Percentiles rank a stretch among this genome's conserved stretches.
These are phyloP conservation scores for Vesta saturnalis DNA, from an alignment of 2,888 invertebrate genomes.

Conservation along the genomic window DNA sequence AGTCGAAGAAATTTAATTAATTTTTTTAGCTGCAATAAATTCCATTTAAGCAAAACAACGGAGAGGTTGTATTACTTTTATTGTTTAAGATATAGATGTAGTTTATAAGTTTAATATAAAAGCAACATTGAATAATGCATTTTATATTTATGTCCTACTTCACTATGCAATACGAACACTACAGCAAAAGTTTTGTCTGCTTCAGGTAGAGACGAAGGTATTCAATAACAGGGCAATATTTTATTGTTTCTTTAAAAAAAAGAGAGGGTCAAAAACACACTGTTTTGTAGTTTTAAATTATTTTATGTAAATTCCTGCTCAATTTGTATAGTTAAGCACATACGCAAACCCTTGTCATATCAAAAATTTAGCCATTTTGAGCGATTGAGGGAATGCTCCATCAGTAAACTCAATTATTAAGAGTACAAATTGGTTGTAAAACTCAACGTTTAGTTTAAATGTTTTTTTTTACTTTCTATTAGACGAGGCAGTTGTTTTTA, in stretches of 20 bases:
- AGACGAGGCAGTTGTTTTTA: background rate
- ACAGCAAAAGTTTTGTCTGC: slow-evolving; percentile 12
- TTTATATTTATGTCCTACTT: slow-evolving; percentile 10
- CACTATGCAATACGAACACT: background rate
- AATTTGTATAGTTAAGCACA: slow-evolving; percentile 2
- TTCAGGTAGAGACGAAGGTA: background rate
- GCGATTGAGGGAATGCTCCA: slow-evolving; percentile 6
- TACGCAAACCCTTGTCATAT: slow-evolving; percentile 15
- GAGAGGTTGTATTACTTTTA: background rate
- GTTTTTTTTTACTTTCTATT: background rate
- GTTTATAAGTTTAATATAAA: background rate
- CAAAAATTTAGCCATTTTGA: slow-evolving; percentile 17
- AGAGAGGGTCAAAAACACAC: background rate
- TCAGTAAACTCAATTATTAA: slow-evolving; percentile 10
- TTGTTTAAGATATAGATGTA: background rate
- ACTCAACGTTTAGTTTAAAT: background rate
- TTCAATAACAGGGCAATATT: slow-evolving; percentile 13
- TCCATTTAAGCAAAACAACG: background rate
- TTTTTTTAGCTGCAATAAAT: background rate
- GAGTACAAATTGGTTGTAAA: slow-evolving; percentile 1
- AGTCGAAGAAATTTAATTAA: background rate
- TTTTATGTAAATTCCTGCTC: slow-evolving; percentile 4
- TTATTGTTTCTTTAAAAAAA: slow-evolving; percentile 6
- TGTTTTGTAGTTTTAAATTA: slow-evolving; percentile 3
- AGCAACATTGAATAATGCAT: background rate